Evolutionary conservation across 2,113 vertebrate species (phyloP), one percentile per base, ranked within the genome.

Genomic region (Xenopus borealis): DNA sequence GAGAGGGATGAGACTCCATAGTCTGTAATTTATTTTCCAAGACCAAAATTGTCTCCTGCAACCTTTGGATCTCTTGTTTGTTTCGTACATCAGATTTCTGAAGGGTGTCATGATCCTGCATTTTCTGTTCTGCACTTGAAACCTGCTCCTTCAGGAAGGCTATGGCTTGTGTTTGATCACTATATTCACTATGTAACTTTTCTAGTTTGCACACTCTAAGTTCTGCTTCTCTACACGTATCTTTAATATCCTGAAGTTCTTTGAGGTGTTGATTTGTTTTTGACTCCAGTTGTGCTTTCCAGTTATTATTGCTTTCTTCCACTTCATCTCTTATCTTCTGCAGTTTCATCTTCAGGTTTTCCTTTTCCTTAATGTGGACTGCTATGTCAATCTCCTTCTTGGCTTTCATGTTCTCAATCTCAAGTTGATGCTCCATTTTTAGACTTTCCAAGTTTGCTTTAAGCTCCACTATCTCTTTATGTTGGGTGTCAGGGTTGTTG

Each of bases 361-460:
- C 97, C 4, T 92, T 97, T 74, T 99, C 97, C 81, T 99, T 98
- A 79, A 85, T 81, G 13, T 96, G 89, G 44, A 99, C 81, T 6
- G 96, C 97, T 0, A 88, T 92, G 86, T 98, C 94, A 3, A 99
- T 94, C 85, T 96, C 95, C 0, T 98, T 95, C 80, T 94, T 97
- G 84, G 97, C 93, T 62, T 94, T 95, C 59, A 98, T 86, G 81
- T 96, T 98, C 86, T 97, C 96, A 83, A 94, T 4, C 83, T 98
- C 95, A 62, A 98, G 89, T 81, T 97, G 96, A 80, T 95, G 95
- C 80, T 98, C 97, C 92, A 95, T 88, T 87, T 92, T 97, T 84
- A 97, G 85, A 72, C 94, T 93, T 82, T 98, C 96, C 73, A 96
- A 81, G 27, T 91, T 80, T 0, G 93, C 89, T 75, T 93, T 92